Evolutionary conservation across 1,140 invertebrate genomes (phyloP), one percentile per base, ranked within the genome.

Genomic region (Meloidogyne exigua): DNA sequence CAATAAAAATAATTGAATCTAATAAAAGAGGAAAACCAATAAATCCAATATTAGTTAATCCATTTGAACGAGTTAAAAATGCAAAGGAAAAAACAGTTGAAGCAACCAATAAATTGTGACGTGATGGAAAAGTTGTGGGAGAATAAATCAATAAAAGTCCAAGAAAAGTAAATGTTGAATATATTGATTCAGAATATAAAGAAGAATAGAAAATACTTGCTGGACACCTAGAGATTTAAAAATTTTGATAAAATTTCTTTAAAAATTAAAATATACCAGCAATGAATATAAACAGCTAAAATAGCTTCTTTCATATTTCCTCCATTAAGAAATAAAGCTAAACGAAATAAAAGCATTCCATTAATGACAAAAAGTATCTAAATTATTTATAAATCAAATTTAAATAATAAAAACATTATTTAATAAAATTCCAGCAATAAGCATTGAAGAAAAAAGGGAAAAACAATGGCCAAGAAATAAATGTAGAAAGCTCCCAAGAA

Each of bases 21-120:
- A 68, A 68, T 23, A 36, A 42, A 23, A 68, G 39, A 18, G 15
- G 15, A n/a, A 68, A 36, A 23, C 21, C 66, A 32, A 82, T 79
- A 49, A 79, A 83, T 18, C 81, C 82, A 66, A 79, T 28, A 65
- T 83, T 83, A 13, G 72, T 36, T 12, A 84, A 39, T 7, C 82
- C 82, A 64, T 83, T 83, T 15, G 82, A 80, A 18, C 82, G 68
- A 42, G 82, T 84, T 23, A 82, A 68, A 67, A 83, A 84, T 21
- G 82, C 80, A 42, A 84, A 81, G 15, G 82, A 80, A 32, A 83
- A 82, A 15, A 81, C 74, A 21, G 68, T 64, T 3, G 82, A 49
- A 66, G 82, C 66, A 66, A 77, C 26, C n/a, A 80, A n/a, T 25
- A 68, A 57, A 39, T 75, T 42, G 5, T 73, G 42, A 28, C 72